Base-by-base conservation (phyloP, 2,888 invertebrate species). In the Girardia tigrina region DNA sequence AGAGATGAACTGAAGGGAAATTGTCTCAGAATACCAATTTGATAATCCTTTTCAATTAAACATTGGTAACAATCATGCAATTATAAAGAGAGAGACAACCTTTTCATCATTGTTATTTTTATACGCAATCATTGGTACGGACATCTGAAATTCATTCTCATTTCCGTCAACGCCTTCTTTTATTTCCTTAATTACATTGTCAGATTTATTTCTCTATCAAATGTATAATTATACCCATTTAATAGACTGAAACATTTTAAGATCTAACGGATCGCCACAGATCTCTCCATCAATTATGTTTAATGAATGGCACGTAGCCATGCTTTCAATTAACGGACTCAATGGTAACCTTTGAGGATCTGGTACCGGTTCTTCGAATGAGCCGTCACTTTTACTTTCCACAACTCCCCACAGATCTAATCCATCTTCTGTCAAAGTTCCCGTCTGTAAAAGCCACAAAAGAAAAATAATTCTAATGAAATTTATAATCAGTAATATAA, bases 1-100 rank as follows among this genome's bases (percentile, higher is more conserved):
- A 90, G 87, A 16, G 88, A 88, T 6, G 91, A 91, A 2, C 90
- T 90, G 83, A 92, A 92, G 78, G 91, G 90, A 84, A 91, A 91
- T 81, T 90, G 88, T 12, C 90, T 87, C 56, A 92, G 84, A 77
- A 91, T 88, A 80, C 90, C 91, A 75, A 91, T 88, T 56, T 74
- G 56, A 56, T 74, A 56, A 12, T 4, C 4, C 56, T 56, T 56
- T n/a, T n/a, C n/a, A n/a, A n/a, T n/a, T n/a, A n/a, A n/a, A n/a
- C n/a, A n/a, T n/a, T n/a, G n/a, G n/a, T n/a, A n/a, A n/a, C n/a
- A n/a, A n/a, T n/a, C n/a, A n/a, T n/a, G n/a, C n/a, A n/a, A n/a
- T n/a, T n/a, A n/a, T n/a, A n/a, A n/a, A n/a, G n/a, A n/a, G n/a
- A n/a, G n/a, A n/a, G n/a, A n/a, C n/a, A n/a, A n/a, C n/a, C n/a